A percentile compares a stretch with the other conserved stretches of the same genome.
These are phyloP conservation scores for Tachystola acroxantha DNA, from an alignment of 2,888 invertebrate species.

Conservation along the genomic window DNA sequence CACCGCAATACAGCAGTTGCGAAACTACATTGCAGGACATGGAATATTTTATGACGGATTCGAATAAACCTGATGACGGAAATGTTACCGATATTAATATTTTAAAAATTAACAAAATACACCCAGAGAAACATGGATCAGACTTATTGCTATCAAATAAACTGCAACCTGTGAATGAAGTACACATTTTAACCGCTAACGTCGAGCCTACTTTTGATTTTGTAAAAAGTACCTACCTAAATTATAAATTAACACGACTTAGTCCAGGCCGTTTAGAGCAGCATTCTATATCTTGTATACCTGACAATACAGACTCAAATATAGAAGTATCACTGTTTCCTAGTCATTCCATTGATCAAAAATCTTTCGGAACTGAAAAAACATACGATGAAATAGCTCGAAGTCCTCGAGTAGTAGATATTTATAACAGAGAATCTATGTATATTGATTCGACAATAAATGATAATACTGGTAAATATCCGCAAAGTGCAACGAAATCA, in stretches of 20 bases:
- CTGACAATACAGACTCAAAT: conserved; percentile 16
- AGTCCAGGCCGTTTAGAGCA: conserved; percentile 40
- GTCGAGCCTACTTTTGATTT: conserved; percentile 40
- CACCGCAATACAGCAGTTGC: not conserved
- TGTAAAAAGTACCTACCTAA: conserved; percentile 39
- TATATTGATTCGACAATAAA: conserved; percentile 32
- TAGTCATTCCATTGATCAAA: conserved; percentile 8
- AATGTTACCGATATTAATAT: conserved; percentile 6
- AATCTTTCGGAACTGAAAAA: not conserved
- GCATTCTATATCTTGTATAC: conserved; percentile 34
- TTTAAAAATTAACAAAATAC: conserved; percentile 11
- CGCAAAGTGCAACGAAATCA: conserved; percentile 8
- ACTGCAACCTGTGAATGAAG: conserved; percentile 32
- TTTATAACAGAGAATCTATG: conserved; percentile 38
- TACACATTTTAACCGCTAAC: conserved; percentile 44
- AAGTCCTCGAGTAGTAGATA: conserved; percentile 32
- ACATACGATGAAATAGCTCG: conserved; percentile 11
- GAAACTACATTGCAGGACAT: not conserved
- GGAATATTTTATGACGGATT: not conserved
- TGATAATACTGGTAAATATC: conserved; percentile 10
- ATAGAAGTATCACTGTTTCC: conserved; percentile 10
- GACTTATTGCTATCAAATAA: conserved; percentile 19
- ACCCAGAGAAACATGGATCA: conserved; percentile 11
- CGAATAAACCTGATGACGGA: conserved; percentile 8
- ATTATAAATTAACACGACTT: conserved; percentile 48